These are phyloP conservation scores for Azorinus chamasolen DNA, from an alignment of 2,888 invertebrate species.

Conservation along the genomic window DNA sequence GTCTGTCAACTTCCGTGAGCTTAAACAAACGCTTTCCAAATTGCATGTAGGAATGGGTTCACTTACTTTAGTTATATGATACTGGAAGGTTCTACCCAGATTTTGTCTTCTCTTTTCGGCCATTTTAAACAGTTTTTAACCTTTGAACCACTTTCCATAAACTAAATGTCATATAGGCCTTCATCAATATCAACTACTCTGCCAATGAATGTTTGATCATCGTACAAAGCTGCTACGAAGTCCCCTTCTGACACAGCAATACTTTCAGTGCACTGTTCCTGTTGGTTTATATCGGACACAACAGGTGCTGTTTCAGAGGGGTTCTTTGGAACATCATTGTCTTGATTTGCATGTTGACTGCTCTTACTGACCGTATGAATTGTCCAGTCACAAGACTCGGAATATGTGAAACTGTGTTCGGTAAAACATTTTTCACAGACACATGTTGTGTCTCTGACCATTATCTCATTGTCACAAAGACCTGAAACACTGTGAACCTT, in stretches of 20 bases:
- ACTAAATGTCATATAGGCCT: neutral
- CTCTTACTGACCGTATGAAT: neutral
- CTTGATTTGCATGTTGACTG: neutral
- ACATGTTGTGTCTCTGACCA: constrained; percentile 33
- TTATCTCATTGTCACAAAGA: constrained; percentile 15
- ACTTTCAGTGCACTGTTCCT: neutral
- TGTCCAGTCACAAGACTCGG: constrained; percentile 29
- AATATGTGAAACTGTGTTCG: constrained; percentile 19
- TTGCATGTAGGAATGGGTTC: neutral
- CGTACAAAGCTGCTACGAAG: constrained; percentile 14
- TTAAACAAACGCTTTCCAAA: neutral
- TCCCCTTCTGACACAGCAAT: constrained; percentile 2
- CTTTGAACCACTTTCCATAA: constrained; percentile 5
- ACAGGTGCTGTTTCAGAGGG: neutral
- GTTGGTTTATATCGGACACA: neutral
- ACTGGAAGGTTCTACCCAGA: neutral
- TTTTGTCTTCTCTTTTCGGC: constrained; percentile 3
- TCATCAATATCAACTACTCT: constrained; percentile 1
- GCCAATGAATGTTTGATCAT: constrained; percentile 1
- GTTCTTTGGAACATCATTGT: neutral
- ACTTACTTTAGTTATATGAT: neutral
- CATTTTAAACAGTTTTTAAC: neutral
- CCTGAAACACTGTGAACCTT: constrained; percentile 25
- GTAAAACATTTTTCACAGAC: constrained; percentile 24
- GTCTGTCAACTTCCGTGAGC: neutral